Conservation (phyloP, 2,888 invertebrate genomes). For the Myopa tessellatipennis region DNA sequence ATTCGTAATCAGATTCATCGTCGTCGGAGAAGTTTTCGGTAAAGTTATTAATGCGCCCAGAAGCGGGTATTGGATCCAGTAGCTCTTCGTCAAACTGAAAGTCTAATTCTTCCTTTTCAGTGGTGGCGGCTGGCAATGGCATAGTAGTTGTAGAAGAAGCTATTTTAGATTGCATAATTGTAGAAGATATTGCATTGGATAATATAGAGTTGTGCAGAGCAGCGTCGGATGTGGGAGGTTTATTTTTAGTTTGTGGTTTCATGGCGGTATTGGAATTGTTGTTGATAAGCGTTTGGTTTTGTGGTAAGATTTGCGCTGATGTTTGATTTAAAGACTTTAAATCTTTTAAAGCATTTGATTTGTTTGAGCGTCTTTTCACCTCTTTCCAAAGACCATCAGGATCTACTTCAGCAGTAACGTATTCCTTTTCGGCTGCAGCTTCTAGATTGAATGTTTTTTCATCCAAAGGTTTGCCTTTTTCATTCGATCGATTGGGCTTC, state of each 20-base stretch:
- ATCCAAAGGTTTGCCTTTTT: neutral
- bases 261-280: constrained; percentile 50
- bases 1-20: constrained; percentile 86
- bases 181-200: constrained; percentile 51
- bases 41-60: constrained; percentile 85
- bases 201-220: constrained; percentile 35
- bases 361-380: constrained; percentile 74
- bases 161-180: constrained; percentile 61
- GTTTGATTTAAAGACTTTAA: constrained; percentile 58
- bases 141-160: constrained; percentile 57
- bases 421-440: constrained; percentile 38
- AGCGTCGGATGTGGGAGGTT: constrained; percentile 37
- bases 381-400: constrained; percentile 68
- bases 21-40: constrained; percentile 81
- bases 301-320: constrained; percentile 49
- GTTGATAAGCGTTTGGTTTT: constrained; percentile 48
- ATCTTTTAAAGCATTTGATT: constrained; percentile 70
- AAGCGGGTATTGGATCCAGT: constrained; percentile 75
- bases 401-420: constrained; percentile 53
- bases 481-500: neutral
- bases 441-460: constrained; percentile 54
- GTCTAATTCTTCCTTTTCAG: constrained; percentile 84
- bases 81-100: constrained; percentile 98
- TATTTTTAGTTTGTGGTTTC: constrained; percentile 51
- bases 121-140: constrained; percentile 51